Evolutionary conservation across 2,797 vertebrate genomes (phyloP), one percentile per base, ranked within the genome.

Genomic region (Apodemus agrarius): DNA sequence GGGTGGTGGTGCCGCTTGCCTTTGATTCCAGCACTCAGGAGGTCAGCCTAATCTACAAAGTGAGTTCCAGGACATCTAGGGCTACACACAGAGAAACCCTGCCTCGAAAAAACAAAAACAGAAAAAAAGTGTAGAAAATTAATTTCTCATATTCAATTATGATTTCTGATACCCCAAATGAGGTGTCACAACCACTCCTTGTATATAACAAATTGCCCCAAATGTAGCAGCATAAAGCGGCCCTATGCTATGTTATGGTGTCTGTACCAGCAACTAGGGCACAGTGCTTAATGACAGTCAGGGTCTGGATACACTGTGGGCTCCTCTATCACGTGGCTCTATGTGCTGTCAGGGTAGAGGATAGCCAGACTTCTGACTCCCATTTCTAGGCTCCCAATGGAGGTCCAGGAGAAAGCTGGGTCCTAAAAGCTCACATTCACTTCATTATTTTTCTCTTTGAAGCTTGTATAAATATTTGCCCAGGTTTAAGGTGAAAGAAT

Each of bases 401-500:
- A 63, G 37, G 34, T 17, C 46, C 3, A 86, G 22, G 57, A 89
- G 83, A 72, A 89, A 75, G 1, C 29, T 52, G 3, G n/a, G 43
- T 85, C 83, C 72, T 3, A n/a, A 75, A 79, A 16, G 11, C 4
- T 89, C 26, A 80, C 21, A 91, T 63, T 1, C 2, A 57, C 6
- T 17, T 81, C 0, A 43, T 26, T 52, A 37, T 40, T 92, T 40
- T 92, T 96, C 83, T 88, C 17, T 12, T 74, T 90, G 31, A 85
- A 88, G 19, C 4, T 29, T 3, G 59, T 88, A 22, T n/a, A 94
- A 90, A 84, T 21, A 63, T 46, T 6, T 67, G 1, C 11, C 21
- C 16, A 78, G 67, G 16, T 87, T 95, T 93, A 76, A 75, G 46
- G 40, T 29, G 24, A 89, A 79, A 86, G 59, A 90, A 94, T 34